Base-by-base conservation (phyloP, 2,888 invertebrate genomes). In the Melinaea marsaeus region DNA sequence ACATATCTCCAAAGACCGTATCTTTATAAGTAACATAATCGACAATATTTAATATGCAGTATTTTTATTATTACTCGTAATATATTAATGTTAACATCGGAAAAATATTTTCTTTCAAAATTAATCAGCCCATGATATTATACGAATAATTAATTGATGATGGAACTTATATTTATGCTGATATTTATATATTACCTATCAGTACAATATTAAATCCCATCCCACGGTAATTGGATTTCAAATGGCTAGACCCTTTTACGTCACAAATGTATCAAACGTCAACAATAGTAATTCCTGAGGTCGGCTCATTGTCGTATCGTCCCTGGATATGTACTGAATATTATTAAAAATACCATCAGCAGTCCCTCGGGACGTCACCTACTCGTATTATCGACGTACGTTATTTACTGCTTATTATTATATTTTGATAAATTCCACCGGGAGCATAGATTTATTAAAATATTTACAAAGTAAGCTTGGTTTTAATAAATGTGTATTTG, bases 341-440 rank as follows among this genome's bases (percentile, higher is more conserved):
- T 67, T 67, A 67, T 67, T 67, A 63, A 67, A 65, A 67, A 67
- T 61, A 65, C 55, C 63, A 67, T 62, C 59, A 47, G 55, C 47
- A 59, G 32, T 59, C 42, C 63, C 61, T 61, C 13, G 42, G 33
- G 47, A 56, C 3, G 56, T 66, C 58, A 59, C 56, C 58, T 22
- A 22, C 22, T 22, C 22, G 22, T 63, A 63, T 66, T 60, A 65
- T 57, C 59, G 58, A 35, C 60, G 57, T 57, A 34, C 9, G 46
- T 32, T 57, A 57, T 58, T 58, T 51, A 59, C 59, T 48, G 32
- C 22, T 37, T 55, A 62, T 64, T 62, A 62, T 65, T 62, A 59
- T 51, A 51, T 51, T 51, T 51, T 32, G 51, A 3, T 2, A 32
- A 32, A 51, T 51, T 51, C 51, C 51, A 3, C 2, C 42, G 42